phyloP scores from a whole-genome alignment of 2,797 vertebrate species.

The Pangasius mekongensis region DNA sequence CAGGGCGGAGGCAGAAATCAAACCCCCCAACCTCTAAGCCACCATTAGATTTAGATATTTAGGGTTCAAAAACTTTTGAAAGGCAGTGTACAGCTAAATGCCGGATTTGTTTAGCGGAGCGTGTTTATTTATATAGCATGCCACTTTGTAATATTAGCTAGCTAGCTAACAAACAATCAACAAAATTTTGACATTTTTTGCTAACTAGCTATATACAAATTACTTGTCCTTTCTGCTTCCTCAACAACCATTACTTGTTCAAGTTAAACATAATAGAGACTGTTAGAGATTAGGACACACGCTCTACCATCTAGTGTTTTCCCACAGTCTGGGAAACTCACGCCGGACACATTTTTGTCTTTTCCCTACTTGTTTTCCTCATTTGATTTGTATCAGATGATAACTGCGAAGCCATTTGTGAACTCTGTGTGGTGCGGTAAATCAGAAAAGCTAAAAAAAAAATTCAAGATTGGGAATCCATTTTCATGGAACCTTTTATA shows the following conservation, averaged over 20 bases:
- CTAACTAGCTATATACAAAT: neutral
- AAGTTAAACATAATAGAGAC: neutral
- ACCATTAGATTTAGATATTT: neutral
- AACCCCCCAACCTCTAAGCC: too few species aligned
- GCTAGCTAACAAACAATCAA: neutral
- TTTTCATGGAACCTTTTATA: neutral
- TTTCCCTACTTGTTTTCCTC: conserved; percentile 6
- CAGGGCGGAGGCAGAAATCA: too few species aligned
- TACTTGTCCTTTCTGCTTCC: neutral
- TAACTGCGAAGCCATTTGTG: neutral
- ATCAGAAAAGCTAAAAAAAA: neutral
- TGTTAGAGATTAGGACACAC: neutral
- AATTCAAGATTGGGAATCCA: neutral
- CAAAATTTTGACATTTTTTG: neutral
- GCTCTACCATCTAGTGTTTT: neutral
- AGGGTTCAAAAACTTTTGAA: neutral
- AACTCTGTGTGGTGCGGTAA: neutral
- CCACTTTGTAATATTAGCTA: neutral
- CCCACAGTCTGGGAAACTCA: neutral
- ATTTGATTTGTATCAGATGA: neutral
- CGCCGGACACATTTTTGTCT: neutral
- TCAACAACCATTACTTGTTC: neutral
- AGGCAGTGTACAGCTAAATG: neutral
- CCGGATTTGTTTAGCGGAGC: neutral
- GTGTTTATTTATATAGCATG: neutral